Conservation (phyloP, 2,797 vertebrate species). For the Gadopsis bispinosus region DNA sequence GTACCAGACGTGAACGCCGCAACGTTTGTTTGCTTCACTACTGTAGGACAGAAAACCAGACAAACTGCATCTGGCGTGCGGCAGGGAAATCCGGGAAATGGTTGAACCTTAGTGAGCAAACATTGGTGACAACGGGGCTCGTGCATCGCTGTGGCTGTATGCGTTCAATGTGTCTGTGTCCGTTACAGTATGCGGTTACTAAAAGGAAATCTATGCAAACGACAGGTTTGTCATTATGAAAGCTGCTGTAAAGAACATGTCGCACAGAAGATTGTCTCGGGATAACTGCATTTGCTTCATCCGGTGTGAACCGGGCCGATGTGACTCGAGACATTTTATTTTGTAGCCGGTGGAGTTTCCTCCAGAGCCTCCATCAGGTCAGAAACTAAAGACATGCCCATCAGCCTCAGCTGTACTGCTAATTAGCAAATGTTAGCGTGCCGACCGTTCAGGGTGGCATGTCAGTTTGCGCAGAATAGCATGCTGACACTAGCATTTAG, state of each 20-base stretch:
- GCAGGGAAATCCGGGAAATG: neutral
- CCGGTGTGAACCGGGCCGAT: neutral
- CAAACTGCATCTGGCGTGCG: neutral
- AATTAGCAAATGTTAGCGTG: neutral
- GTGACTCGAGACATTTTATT: neutral
- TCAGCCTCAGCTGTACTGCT: too few relatives aligned
- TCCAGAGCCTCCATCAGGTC: neutral
- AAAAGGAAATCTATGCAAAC: neutral
- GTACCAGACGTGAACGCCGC: neutral
- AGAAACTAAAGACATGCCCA: neutral
- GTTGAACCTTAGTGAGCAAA: conserved; percentile 10
- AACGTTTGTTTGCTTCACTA: neutral
- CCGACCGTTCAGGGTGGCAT: neutral
- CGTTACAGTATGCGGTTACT: neutral
- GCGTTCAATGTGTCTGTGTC: neutral
- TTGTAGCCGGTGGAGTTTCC: neutral
- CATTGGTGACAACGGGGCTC: neutral
- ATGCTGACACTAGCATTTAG: neutral
- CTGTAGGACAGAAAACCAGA: neutral
- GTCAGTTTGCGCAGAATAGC: neutral
- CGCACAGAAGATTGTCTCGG: neutral
- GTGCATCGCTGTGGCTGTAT: conserved; percentile 3
- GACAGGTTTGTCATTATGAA: neutral
- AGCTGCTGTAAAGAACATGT: neutral
- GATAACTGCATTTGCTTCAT: neutral